Evolutionary conservation across 2,113 vertebrate species (phyloP).

Genomic region (Sakesphorus luctuosus): DNA sequence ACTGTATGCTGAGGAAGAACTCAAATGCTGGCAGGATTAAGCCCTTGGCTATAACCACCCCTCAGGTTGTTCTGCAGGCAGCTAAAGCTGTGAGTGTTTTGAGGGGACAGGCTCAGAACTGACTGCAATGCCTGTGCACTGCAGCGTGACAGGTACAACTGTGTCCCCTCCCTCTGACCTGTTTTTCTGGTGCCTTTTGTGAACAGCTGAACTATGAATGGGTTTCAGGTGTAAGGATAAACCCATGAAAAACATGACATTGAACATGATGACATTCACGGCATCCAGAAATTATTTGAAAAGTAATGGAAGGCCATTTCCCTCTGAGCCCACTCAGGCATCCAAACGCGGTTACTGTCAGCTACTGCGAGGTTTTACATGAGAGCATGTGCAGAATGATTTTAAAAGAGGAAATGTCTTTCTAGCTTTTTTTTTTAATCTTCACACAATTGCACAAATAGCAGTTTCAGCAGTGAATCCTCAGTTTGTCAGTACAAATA

Average conservation of each 20-base stretch:
- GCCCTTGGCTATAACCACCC: neutral
- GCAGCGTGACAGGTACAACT: neutral
- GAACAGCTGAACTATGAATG: neutral
- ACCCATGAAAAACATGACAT: neutral
- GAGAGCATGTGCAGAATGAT: neutral
- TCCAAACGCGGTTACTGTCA: neutral
- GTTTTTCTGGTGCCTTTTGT: neutral
- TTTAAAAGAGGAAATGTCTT: neutral
- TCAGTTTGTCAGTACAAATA: neutral
- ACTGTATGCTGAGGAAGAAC: neutral
- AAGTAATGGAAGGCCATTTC: conserved; percentile 24
- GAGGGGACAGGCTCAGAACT: neutral
- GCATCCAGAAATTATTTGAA: neutral
- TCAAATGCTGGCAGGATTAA: neutral
- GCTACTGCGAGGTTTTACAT: neutral
- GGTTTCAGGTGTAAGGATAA: neutral
- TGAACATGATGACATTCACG: neutral
- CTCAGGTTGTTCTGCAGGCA: neutral
- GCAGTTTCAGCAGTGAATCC: neutral
- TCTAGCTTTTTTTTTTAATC: neutral
- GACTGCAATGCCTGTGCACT: fast-evolving
- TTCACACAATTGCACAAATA: neutral
- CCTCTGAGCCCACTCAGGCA: neutral
- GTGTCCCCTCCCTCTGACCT: neutral
- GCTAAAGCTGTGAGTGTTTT: neutral